Percentiles rank a stretch among this genome's conserved stretches.
phyloP scores from a whole-genome alignment of 2,797 vertebrate genomes.

The Passerculus sandwichensis region DNA sequence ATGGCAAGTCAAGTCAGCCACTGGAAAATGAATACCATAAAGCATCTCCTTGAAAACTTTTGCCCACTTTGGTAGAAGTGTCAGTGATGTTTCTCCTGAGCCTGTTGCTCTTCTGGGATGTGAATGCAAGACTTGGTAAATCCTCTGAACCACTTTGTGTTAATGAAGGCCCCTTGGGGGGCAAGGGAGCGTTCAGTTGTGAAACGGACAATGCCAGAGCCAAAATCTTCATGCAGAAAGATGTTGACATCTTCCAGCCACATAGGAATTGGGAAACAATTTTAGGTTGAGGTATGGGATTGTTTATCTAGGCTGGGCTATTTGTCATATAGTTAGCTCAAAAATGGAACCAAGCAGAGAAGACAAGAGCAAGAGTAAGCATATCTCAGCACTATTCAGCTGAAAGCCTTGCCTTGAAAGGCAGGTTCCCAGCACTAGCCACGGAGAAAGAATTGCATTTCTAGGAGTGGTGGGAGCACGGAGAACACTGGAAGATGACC shows the following conservation, averaged over 20 bases:
- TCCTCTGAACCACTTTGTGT: not conserved
- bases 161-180: not conserved
- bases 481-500: not conserved
- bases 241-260: not conserved
- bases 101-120: not conserved
- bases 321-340: not conserved
- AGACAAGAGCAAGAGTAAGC: not conserved
- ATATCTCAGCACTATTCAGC: not conserved
- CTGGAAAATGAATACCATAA: conserved; percentile 19
- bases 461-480: not conserved
- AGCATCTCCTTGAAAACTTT: conserved; percentile 6
- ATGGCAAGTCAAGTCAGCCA: not conserved
- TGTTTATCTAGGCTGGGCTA: not conserved
- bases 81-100: not conserved
- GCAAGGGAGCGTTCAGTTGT: not conserved
- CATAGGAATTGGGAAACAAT: not conserved
- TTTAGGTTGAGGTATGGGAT: not conserved
- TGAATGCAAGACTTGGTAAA: not conserved
- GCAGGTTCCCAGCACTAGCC: not conserved
- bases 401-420: not conserved
- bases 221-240: not conserved
- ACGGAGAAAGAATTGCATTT: not conserved
- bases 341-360: not conserved
- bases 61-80: not conserved
- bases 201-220: not conserved